A percentile compares a stretch with the other conserved stretches of the same genome.
Conservation (phyloP, 2,797 vertebrate genomes). For the Nannoperca australis region DNA sequence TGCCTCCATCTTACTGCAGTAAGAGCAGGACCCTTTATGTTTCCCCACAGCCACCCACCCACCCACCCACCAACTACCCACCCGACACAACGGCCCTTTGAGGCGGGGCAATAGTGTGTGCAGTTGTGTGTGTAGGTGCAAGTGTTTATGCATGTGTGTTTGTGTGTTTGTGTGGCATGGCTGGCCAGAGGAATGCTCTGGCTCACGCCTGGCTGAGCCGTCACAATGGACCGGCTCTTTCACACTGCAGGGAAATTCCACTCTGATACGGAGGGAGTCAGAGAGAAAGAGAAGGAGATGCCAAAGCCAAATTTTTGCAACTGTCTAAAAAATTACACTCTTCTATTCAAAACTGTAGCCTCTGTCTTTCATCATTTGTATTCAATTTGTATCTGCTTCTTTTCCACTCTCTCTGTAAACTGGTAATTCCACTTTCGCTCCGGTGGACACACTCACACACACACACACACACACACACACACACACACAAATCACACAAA, state of each 20-base stretch:
- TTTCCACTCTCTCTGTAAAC: constrained; percentile 25
- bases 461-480: constrained; percentile 10
- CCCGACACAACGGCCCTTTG: constrained; percentile 71
- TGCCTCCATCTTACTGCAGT: constrained; percentile 20
- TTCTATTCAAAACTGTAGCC: constrained; percentile 35
- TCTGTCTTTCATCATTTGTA: constrained; percentile 32
- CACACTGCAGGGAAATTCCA: constrained; percentile 87
- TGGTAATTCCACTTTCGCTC: constrained; percentile 24
- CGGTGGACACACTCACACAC: not conserved
- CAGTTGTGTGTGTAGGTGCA: constrained; percentile 58
- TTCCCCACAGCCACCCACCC: not conserved
- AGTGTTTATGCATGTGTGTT: constrained; percentile 74
- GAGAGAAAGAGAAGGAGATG: constrained; percentile 57
- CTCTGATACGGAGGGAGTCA: constrained; percentile 71
- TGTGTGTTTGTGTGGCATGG: constrained; percentile 83
- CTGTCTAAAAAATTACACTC: constrained; percentile 73
- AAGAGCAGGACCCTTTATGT: constrained; percentile 38
- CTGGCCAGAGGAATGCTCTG: constrained; percentile 84
- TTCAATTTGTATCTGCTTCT: constrained; percentile 36
- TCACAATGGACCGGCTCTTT: constrained; percentile 87
- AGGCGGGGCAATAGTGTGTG: constrained; percentile 66
- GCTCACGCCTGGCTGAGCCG: constrained; percentile 85
- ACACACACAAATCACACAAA: not conserved
- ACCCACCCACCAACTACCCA: constrained; percentile 39
- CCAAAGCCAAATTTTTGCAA: constrained; percentile 75